phyloP scores from a whole-genome alignment of 92 coral and sea anemone species.

The Phenganax subtilis region DNA sequence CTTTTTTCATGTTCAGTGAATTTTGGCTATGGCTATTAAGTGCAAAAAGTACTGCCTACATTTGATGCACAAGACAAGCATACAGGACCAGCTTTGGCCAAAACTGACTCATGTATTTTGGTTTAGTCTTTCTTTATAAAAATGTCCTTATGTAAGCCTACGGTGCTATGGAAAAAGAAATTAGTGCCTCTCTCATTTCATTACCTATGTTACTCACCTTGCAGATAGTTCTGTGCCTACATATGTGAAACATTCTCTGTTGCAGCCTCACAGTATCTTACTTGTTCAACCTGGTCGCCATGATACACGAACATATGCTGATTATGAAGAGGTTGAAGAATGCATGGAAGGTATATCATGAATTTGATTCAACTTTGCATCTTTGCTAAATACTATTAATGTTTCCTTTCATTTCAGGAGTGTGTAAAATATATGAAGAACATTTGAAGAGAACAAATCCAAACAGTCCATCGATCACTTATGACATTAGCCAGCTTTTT shows the following conservation, averaged over 20 bases:
- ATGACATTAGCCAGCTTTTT: slow-evolving; percentile 93
- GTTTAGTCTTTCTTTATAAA: too few relatives aligned
- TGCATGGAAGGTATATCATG: slow-evolving; percentile 87
- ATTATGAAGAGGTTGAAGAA: slow-evolving; percentile 91
- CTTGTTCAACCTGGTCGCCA: slow-evolving; percentile 87
- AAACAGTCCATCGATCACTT: slow-evolving; percentile 89
- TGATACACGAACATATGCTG: slow-evolving; percentile 90
- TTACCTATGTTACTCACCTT: too few relatives aligned
- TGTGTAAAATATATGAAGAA: slow-evolving; percentile 95
- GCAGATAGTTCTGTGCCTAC: neutral
- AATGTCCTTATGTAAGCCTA: too few relatives aligned
- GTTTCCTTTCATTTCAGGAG: slow-evolving; percentile 54
- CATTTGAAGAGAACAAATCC: slow-evolving; percentile 89
- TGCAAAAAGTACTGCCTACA: too few relatives aligned
- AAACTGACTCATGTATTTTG: too few relatives aligned
- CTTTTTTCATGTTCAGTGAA: too few relatives aligned
- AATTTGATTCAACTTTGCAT: neutral
- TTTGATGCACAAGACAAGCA: too few relatives aligned
- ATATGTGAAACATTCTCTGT: neutral
- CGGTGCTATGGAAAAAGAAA: too few relatives aligned
- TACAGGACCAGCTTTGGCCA: too few relatives aligned
- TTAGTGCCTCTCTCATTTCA: too few relatives aligned
- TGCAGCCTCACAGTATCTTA: slow-evolving; percentile 83
- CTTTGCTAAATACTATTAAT: neutral
- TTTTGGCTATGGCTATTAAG: too few relatives aligned